A percentile compares a stretch with the other conserved stretches of the same genome.
Conservation (phyloP, 2,797 vertebrate genomes). For the Hydrophis major region DNA sequence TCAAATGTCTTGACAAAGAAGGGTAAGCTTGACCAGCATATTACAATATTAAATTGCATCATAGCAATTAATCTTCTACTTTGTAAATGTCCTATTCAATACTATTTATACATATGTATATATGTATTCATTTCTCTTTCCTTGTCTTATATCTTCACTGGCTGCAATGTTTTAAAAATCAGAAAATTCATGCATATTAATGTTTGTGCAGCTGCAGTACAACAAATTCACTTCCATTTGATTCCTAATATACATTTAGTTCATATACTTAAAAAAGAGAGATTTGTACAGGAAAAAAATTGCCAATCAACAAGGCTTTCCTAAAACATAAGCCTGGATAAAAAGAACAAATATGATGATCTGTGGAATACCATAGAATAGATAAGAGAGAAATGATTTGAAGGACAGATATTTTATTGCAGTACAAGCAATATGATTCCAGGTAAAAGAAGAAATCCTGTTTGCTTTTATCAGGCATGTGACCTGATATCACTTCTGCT, state of each 20-base stretch:
- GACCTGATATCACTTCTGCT: neutral
- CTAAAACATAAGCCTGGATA: neutral
- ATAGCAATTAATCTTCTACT: neutral
- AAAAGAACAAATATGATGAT: neutral
- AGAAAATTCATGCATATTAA: neutral
- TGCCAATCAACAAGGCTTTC: neutral
- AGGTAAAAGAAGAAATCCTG: neutral
- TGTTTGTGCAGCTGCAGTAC: neutral
- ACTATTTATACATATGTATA: neutral
- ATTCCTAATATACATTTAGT: neutral
- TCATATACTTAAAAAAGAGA: neutral
- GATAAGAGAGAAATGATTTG: neutral
- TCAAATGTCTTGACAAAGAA: neutral
- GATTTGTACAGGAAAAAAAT: neutral
- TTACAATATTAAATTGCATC: neutral
- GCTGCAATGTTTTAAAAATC: neutral
- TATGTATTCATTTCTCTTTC: neutral
- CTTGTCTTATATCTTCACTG: neutral
- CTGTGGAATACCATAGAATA: neutral
- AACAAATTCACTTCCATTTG: neutral
- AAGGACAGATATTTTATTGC: constrained; percentile 13
- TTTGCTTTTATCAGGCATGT: constrained; percentile 4
- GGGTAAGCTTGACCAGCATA: neutral
- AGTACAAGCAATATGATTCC: neutral
- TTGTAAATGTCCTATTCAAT: neutral